These are phyloP conservation scores for Ammodytes marinus DNA, from an alignment of 2,113 vertebrate species.

Conservation along the genomic window DNA sequence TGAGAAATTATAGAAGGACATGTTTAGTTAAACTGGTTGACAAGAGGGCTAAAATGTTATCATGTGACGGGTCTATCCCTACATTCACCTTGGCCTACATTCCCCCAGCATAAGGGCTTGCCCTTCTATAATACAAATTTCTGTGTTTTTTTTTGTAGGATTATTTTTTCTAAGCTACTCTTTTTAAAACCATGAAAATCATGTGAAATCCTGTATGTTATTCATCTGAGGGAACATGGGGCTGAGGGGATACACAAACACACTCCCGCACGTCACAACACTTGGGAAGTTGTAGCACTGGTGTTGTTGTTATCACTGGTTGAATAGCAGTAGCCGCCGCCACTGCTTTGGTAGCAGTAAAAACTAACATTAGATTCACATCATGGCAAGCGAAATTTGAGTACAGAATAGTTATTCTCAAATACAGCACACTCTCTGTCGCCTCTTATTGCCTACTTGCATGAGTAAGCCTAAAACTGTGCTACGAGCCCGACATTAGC, in stretches of 20 bases:
- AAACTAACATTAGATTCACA: not conserved
- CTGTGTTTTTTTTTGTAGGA: too few species aligned
- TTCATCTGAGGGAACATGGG: too few species aligned
- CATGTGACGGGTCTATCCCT: too few species aligned
- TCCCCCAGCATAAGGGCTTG: too few species aligned
- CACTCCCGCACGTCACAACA: conserved; percentile 11
- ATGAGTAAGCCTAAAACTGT: not conserved
- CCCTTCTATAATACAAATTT: too few species aligned
- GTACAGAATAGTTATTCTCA: not conserved
- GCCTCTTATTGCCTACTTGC: not conserved
- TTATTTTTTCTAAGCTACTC: too few species aligned
- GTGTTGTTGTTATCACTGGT: not conserved
- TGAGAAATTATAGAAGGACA: not conserved
- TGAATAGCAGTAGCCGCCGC: not conserved
- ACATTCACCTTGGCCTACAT: too few species aligned
- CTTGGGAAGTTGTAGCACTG: not conserved
- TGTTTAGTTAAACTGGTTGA: not conserved
- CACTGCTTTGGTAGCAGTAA: not conserved
- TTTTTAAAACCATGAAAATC: too few species aligned
- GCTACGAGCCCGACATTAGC: conserved; percentile 22
- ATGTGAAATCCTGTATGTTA: too few species aligned
- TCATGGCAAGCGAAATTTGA: not conserved
- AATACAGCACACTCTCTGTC: not conserved
- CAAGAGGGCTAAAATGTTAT: not conserved
- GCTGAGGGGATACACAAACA: too few species aligned